Base-by-base conservation (phyloP, 1,140 invertebrate species). In the Oreohelix idahoensis region DNA sequence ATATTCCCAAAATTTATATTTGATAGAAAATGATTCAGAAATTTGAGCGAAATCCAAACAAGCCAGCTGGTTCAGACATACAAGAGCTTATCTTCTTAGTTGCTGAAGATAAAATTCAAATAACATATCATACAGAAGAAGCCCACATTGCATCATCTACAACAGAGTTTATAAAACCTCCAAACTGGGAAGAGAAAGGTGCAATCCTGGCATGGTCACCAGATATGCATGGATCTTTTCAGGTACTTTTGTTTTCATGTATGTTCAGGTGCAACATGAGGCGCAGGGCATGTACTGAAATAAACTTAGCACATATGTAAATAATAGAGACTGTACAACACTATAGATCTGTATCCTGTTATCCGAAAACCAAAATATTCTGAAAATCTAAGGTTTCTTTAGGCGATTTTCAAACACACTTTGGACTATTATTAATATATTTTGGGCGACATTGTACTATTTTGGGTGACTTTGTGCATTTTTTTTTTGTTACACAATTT, bases 101-200 rank as follows among this genome's bases (percentile, higher is more conserved):
- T n/a, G 85, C 89, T 63, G 92, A 92, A 63, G 92, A 93, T 73
- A 92, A 92, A 83, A 90, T 93, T 63, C 88, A 90, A 29, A 77
- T 93, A 0, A 90, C 88, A 0, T 93, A 93, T 83, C 93, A 93
- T 84, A 92, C 91, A 36, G 92, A 91, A 74, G 88, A 92, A 51
- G 77, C 84, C 35, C 87, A 91, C 29, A 92, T 93, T 38, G 88
- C 91, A 0, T 90, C 92, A 4, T 92, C 92, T 2, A 92, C 89
- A 2, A 66, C 91, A n/a, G 92, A 93, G 71, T 93, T 89, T 83
- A 85, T 92, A 70, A 93, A 93, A 86, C 92, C 92, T 39, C 81
- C 85, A n/a, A 92, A 92, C 85, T 90, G 89, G 85, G 91, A 93
- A 58, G 93, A 93, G 83, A 92, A 92, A 84, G 90, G 91, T 45